Evolutionary conservation across 2,888 invertebrate genomes (phyloP), one percentile per base, ranked within the genome.

Genomic region (Lasioglossum calceatum): DNA sequence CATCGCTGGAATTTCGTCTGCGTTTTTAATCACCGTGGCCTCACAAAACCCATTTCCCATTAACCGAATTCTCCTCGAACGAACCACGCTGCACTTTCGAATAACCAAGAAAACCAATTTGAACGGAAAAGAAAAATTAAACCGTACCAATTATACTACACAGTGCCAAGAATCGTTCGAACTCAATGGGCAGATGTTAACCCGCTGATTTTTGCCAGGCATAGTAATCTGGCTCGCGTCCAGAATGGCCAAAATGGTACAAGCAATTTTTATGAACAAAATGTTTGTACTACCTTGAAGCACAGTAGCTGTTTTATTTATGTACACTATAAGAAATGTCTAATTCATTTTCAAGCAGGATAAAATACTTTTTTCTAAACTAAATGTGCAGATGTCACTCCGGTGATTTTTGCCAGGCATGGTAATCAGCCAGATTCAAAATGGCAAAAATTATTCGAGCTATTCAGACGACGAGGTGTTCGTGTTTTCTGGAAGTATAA

Each of bases 1-100:
- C 76, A 82, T 79, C 70, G 78, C 81, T 67, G 84, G 78, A 79
- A 86, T 84, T 84, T 83, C 47, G 76, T 70, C 70, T 23, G 36
- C 19, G 67, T 67, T 67, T 67, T 67, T 67, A 67, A 67, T 67
- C 67, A 19, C 36, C 32, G 5, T 14, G 14, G 27, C 16, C 10
- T 32, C 32, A 2, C 32, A 19, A 67, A 32, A 67, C 61, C 47
- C 47, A 47, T 16, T 61, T 67, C 67, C 36, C 14, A 67, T 67
- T 67, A 36, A 19, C 19, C 67, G 27, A 61, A 32, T 27, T 36
- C 67, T 4, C 19, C 14, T 32, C 27, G 12, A 12, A 61, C 61
- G n/a, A 27, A 27, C 61, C 10, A 14, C n/a, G 14, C 14, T 16
- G 27, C 14, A 54, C 27, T 27, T 27, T 27, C 61, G 4, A n/a